Percentiles rank a stretch among this genome's conserved stretches.
Conservation (phyloP, 2,888 invertebrate species). For the Tetanocera ferruginea region DNA sequence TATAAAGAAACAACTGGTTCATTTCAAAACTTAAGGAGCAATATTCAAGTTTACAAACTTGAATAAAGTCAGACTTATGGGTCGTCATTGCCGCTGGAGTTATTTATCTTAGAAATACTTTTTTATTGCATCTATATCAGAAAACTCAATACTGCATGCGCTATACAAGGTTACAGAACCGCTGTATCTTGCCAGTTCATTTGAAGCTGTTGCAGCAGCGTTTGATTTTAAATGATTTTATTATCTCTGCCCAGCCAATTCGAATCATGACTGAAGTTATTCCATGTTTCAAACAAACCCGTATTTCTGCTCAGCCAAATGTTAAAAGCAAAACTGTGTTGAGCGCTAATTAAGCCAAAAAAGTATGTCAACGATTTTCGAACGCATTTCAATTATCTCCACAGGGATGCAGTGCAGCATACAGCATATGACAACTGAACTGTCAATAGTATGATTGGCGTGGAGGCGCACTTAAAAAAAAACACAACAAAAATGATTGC, state of each 20-base stretch:
- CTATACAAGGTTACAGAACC: no score
- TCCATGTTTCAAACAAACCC: neutral
- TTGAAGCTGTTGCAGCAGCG: neutral
- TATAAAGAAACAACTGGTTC: no score
- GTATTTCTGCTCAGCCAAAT: neutral
- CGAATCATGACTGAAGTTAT: neutral
- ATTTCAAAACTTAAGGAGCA: no score
- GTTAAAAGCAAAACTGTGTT: constrained; percentile 23
- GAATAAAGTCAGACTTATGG: no score
- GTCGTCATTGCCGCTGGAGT: no score
- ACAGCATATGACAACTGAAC: neutral
- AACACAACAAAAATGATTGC: neutral
- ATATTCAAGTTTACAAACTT: no score
- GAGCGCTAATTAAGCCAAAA: constrained; percentile 20
- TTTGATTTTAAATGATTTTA: neutral
- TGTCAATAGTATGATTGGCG: constrained; percentile 10
- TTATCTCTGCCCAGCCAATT: neutral
- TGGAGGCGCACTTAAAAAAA: neutral
- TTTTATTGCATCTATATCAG: no score
- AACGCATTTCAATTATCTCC: constrained; percentile 25
- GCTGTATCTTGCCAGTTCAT: no score
- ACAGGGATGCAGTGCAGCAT: neutral
- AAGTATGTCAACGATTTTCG: constrained; percentile 16
- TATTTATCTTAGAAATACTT: no score
- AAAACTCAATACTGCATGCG: no score